Evolutionary conservation across 2,888 invertebrate species (phyloP).

Genomic region (Seira ritae): DNA sequence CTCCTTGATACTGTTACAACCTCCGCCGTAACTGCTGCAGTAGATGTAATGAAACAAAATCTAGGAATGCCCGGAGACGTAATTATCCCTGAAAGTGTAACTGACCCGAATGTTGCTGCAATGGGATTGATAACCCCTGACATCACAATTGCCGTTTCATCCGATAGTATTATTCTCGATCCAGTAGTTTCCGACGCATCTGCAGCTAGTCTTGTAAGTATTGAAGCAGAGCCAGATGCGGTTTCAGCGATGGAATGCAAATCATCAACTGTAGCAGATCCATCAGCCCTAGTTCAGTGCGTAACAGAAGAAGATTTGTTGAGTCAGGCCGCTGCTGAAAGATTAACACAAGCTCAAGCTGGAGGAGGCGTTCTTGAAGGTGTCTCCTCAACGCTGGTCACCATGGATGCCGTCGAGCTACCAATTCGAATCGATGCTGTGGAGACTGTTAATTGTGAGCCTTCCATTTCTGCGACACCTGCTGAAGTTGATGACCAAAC

Average conservation of each 20-base stretch:
- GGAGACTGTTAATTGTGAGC: neutral
- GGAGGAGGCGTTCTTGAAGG: conserved; percentile 9
- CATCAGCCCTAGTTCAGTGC: conserved; percentile 5
- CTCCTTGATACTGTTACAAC: conserved; percentile 23
- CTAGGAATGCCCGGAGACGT: neutral
- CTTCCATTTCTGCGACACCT: neutral
- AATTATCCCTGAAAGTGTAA: conserved; percentile 18
- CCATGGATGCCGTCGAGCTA: conserved; percentile 6
- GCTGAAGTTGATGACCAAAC: neutral
- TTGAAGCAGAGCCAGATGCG: neutral
- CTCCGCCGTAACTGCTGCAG: conserved; percentile 1
- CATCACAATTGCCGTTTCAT: neutral
- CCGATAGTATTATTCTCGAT: conserved; percentile 22
- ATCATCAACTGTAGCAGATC: conserved; percentile 22
- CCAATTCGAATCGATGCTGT: neutral
- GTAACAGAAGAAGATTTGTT: conserved; percentile 12
- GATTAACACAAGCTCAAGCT: no score
- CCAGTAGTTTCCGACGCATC: neutral
- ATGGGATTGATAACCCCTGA: neutral
- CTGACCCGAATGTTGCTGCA: conserved; percentile 5
- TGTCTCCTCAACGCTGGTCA: conserved; percentile 23
- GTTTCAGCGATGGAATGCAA: conserved; percentile 23
- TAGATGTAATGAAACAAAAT: neutral
- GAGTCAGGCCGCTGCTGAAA: neutral
- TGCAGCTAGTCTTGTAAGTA: neutral